A percentile compares a stretch with the other conserved stretches of the same genome.
Conservation (phyloP, 2,113 vertebrate genomes). For the Orycteropus afer region DNA sequence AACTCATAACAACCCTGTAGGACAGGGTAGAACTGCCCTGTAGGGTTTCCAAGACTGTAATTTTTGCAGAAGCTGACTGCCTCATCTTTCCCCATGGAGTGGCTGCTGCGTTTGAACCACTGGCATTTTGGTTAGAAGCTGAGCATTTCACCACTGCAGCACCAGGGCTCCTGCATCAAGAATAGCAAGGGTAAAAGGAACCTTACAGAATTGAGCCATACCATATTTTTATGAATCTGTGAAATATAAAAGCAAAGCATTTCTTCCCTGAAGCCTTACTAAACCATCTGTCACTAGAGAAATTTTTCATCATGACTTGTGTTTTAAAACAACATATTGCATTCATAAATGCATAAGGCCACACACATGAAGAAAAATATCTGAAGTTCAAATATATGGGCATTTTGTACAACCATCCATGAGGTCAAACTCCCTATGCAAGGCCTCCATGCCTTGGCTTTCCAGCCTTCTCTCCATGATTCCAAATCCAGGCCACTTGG, state of each 20-base stretch:
- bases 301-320: slow-evolving; percentile 11
- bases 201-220: neutral
- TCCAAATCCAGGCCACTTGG: neutral
- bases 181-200: neutral
- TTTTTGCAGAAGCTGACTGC: no score
- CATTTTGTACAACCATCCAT: neutral
- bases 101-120: no score
- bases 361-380: neutral
- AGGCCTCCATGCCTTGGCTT: neutral
- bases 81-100: no score
- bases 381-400: slow-evolving; percentile 1
- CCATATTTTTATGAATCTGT: slow-evolving; percentile 40
- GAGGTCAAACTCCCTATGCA: neutral
- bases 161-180: neutral
- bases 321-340: neutral
- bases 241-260: slow-evolving; percentile 34
- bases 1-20: no score
- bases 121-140: no score
- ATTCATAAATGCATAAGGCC: neutral
- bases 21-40: no score
- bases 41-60: no score
- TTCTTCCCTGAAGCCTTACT: slow-evolving; percentile 28
- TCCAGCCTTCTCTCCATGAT: neutral
- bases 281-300: slow-evolving; percentile 46
- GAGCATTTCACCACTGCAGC: neutral